A percentile compares a stretch with the other conserved stretches of the same genome.
These are phyloP conservation scores for Subacronicta megacephala DNA, from an alignment of 2,888 invertebrate genomes.

Conservation along the genomic window DNA sequence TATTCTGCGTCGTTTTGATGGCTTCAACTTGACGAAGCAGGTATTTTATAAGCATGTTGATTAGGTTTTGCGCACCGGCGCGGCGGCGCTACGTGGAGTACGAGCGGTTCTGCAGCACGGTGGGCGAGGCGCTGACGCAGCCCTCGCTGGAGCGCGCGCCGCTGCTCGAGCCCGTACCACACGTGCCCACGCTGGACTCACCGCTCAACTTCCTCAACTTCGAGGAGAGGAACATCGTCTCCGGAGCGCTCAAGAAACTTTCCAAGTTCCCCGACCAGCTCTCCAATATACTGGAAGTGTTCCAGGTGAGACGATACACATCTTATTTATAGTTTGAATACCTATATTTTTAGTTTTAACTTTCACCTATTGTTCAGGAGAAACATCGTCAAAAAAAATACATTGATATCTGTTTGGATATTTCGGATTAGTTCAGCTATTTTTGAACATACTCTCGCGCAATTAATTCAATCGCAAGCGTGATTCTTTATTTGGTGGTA, in stretches of 20 bases:
- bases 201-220: conserved; percentile 92
- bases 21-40: too few relatives aligned
- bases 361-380: too few relatives aligned
- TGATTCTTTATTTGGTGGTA: too few relatives aligned
- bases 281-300: conserved; percentile 92
- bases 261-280: conserved; percentile 91
- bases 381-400: too few relatives aligned
- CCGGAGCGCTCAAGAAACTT: conserved; percentile 92
- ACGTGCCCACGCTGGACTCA: conserved; percentile 91
- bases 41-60: not conserved
- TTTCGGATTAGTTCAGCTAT: too few relatives aligned
- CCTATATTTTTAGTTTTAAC: too few relatives aligned
- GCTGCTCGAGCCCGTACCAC: conserved; percentile 91
- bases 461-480: too few relatives aligned
- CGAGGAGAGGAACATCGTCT: conserved; percentile 91
- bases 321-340: too few relatives aligned
- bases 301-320: conserved; percentile 82
- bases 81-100: conserved; percentile 91
- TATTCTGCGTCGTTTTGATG: too few relatives aligned
- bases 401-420: too few relatives aligned
- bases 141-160: conserved; percentile 91
- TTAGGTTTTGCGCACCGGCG: conserved; percentile 91
- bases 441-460: too few relatives aligned
- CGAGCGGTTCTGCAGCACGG: conserved; percentile 91
- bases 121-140: conserved; percentile 93